Conservation (phyloP, 2,113 vertebrate species). For the Peromyscus leucopus region DNA sequence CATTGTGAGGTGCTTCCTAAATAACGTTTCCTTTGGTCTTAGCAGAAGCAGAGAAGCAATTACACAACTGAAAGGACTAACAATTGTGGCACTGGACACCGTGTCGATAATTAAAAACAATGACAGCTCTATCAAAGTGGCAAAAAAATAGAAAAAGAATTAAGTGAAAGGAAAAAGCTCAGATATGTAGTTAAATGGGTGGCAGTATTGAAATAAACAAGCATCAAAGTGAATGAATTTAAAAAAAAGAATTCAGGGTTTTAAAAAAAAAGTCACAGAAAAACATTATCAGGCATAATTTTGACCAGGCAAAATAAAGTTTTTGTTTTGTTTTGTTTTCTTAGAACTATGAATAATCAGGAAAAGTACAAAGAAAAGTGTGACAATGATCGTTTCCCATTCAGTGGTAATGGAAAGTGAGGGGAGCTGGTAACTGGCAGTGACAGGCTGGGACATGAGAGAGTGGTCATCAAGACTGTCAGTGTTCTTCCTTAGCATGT, state of each 20-base stretch:
- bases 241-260: neutral
- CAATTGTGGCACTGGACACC: neutral
- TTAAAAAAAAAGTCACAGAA: neutral
- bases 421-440: neutral
- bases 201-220: neutral
- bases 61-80: neutral
- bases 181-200: neutral
- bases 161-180: neutral
- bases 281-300: neutral
- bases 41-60: neutral
- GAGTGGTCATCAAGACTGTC: fast-evolving
- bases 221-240: neutral
- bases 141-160: neutral
- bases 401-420: no score
- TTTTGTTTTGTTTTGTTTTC: neutral
- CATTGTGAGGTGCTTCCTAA: neutral
- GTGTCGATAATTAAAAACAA: neutral
- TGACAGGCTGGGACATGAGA: neutral
- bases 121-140: neutral
- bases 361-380: neutral
- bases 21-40: neutral
- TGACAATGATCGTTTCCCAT: neutral
- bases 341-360: neutral
- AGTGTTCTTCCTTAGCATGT: no score
- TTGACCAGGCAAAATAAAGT: neutral